phyloP scores from a whole-genome alignment of 2,888 invertebrate genomes.

The Parelbella ahira region DNA sequence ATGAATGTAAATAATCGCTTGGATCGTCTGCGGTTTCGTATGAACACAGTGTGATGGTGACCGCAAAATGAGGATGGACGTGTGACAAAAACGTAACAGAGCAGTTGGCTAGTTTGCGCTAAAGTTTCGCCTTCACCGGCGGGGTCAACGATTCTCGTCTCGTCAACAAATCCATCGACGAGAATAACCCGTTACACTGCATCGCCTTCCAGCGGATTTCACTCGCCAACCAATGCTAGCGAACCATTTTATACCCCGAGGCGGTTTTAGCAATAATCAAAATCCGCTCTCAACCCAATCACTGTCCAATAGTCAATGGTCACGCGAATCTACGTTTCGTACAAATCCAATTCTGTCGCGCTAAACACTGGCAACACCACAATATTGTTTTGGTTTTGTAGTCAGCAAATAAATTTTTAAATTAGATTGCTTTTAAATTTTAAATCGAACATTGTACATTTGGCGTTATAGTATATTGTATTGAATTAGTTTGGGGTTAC shows the following conservation, averaged over 20 bases:
- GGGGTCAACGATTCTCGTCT: slow-evolving; percentile 74
- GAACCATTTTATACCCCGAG: slow-evolving; percentile 50
- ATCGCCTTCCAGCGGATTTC: slow-evolving; percentile 69
- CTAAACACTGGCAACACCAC: too few relatives aligned
- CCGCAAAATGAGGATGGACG: too few relatives aligned
- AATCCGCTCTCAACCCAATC: slow-evolving; percentile 15
- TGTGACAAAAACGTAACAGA: slow-evolving; percentile 19
- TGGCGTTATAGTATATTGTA: too few relatives aligned
- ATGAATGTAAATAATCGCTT: too few relatives aligned
- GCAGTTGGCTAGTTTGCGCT: slow-evolving; percentile 52
- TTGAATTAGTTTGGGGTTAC: too few relatives aligned
- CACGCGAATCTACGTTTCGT: slow-evolving; percentile 8
- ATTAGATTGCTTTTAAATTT: too few relatives aligned
- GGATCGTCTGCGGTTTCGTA: too few relatives aligned
- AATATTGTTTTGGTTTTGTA: too few relatives aligned
- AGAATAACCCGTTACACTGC: slow-evolving; percentile 78
- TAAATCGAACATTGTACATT: too few relatives aligned
- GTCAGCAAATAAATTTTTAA: too few relatives aligned
- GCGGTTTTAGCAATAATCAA: slow-evolving; percentile 19
- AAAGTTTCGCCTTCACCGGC: slow-evolving; percentile 57
- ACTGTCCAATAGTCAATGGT: slow-evolving; percentile 14
- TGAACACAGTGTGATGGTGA: too few relatives aligned
- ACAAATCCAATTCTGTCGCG: neutral
- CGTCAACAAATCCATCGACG: slow-evolving; percentile 77
- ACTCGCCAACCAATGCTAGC: slow-evolving; percentile 53